A percentile compares a stretch with the other conserved stretches of the same genome.
Conservation (phyloP, 1,140 invertebrate species). For the Andrena cerasifolii region DNA sequence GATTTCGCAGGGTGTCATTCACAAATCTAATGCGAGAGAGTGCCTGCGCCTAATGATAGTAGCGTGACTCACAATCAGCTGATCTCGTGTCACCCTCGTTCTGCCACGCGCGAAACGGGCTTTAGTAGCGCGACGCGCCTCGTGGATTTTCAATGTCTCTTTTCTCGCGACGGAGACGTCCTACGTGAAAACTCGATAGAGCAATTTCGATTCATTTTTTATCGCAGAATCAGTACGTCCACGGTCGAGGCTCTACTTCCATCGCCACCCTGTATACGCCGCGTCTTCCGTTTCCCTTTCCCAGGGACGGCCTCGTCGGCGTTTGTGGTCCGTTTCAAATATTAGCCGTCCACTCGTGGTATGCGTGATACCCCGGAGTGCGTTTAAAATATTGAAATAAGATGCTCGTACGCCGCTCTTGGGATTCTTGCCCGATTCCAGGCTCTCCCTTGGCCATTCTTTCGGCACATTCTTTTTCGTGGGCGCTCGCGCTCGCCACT, state of each 20-base stretch:
- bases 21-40: too few species aligned
- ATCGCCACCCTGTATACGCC: not conserved
- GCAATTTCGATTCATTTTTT: not conserved
- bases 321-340: conserved; percentile 67
- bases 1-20: too few species aligned
- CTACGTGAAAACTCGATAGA: not conserved
- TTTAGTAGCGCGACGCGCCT: too few species aligned
- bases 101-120: too few species aligned
- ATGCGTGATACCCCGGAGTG: conserved; percentile 65
- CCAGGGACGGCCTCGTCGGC: conserved; percentile 18
- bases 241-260: not conserved
- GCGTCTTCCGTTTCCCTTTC: conserved; percentile 38
- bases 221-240: not conserved
- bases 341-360: conserved; percentile 69
- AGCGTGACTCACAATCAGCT: too few species aligned
- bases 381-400: conserved; percentile 75
- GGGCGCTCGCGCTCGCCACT: conserved; percentile 26
- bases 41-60: too few species aligned
- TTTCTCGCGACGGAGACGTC: too few species aligned
- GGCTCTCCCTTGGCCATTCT: not conserved
- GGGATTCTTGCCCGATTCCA: conserved; percentile 35
- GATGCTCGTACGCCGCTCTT: conserved; percentile 58
- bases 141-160: too few species aligned
- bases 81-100: too few species aligned
- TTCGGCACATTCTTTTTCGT: conserved; percentile 31